These are phyloP conservation scores for Porites lutea DNA, from an alignment of 64 coral and sea anemone species.

Conservation along the genomic window DNA sequence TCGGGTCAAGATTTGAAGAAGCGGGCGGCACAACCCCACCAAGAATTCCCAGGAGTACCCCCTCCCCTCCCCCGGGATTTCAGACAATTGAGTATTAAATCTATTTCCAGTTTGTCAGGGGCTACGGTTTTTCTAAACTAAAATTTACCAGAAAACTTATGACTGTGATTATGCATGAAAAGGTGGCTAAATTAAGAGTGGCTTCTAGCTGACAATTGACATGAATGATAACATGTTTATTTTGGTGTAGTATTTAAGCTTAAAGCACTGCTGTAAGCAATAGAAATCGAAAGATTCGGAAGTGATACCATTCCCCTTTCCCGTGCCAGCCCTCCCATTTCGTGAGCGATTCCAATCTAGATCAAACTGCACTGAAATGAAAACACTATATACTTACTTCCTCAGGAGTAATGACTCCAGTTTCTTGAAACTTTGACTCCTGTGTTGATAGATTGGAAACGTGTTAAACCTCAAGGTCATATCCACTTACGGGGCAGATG, in stretches of 20 bases:
- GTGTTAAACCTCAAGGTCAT: background rate
- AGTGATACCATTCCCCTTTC: background rate
- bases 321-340: background rate
- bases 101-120: too few relatives aligned
- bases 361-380: background rate
- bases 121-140: too few relatives aligned
- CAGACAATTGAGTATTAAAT: too few relatives aligned
- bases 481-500: background rate
- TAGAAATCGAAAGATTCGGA: background rate
- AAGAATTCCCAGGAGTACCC: too few relatives aligned
- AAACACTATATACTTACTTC: slow-evolving; percentile 57
- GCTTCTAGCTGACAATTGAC: background rate
- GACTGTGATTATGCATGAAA: background rate
- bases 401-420: slow-evolving; percentile 98
- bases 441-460: slow-evolving; percentile 16
- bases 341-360: background rate
- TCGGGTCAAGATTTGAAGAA: too few relatives aligned
- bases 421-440: slow-evolving; percentile 99
- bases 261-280: background rate
- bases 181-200: too few relatives aligned
- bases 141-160: too few relatives aligned
- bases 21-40: too few relatives aligned
- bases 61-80: too few relatives aligned
- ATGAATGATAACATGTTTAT: background rate
- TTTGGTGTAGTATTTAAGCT: background rate